Evolutionary conservation across 2,888 invertebrate genomes (phyloP).

Genomic region (Mechanitis mazaeus): DNA sequence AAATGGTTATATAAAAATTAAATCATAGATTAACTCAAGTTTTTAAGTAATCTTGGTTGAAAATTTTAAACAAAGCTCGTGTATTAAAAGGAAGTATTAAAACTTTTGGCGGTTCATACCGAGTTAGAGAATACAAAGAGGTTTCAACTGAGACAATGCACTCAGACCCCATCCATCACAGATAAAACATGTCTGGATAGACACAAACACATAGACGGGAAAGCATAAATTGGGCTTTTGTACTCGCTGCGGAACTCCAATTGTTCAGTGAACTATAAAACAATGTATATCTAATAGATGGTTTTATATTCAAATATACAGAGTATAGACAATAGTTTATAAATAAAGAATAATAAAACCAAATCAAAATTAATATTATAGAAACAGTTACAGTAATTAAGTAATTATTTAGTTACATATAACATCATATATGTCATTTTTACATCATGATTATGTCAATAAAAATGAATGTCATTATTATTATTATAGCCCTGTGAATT

Average conservation of each 20-base stretch:
- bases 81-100: constrained; percentile 25
- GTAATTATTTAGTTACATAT: no score
- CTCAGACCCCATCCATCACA: constrained; percentile 48
- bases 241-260: constrained; percentile 25
- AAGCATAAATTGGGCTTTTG: constrained; percentile 46
- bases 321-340: no score
- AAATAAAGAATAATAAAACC: no score
- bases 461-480: no score
- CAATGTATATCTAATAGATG: not conserved
- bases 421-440: no score
- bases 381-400: no score
- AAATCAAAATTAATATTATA: no score
- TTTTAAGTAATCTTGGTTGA: constrained; percentile 22
- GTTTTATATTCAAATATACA: no score
- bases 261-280: constrained; percentile 12
- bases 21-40: constrained; percentile 15
- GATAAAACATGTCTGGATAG: constrained; percentile 45
- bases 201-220: constrained; percentile 37
- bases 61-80: constrained; percentile 24
- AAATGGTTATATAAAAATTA: constrained; percentile 23
- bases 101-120: constrained; percentile 22
- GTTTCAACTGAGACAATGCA: constrained; percentile 45
- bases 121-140: constrained; percentile 22
- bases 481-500: no score
- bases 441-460: no score